Evolutionary conservation across 2,797 vertebrate species (phyloP), one percentile per base, ranked within the genome.

Genomic region (Tadarida brasiliensis): DNA sequence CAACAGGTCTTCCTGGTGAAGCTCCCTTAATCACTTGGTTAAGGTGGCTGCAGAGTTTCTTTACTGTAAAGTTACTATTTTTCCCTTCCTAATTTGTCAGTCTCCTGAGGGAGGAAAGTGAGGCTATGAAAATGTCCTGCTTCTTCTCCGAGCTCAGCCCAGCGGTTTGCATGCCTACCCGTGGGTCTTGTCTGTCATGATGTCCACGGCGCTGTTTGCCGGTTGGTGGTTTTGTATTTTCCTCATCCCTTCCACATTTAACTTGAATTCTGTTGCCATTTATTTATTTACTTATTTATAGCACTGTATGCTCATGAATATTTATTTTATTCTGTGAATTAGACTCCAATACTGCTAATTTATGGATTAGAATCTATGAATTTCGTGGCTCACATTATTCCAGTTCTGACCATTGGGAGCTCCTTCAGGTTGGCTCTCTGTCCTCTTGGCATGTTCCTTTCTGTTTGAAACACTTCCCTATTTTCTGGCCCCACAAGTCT

Each of bases 1-100:
- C 2, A 0, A 12, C 0, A 22, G 71, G 17, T 3, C 65, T 47
- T n/a, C 24, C n/a, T 51, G 87, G 24, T 20, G 3, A n/a, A 3
- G 7, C 68, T 61, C 7, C 71, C 30, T 56, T 44, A 30, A 15
- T 4, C 8, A 15, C 35, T 44, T 7, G 1, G 6, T 8, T 15
- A 11, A 54, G 51, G 54, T 2, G 33, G 19, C 28, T 56, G 19
- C 30, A 44, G 65, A 17, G 22, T 56, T 83, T 73, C 78, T 63
- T 56, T 30, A 5, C 1, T 26, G 11, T 11, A 35, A 3, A 33
- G 35, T 33, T 15, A 56, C 16, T 7, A 11, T 28, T 28, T 87
- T 63, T 68, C 59, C 80, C 73, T 88, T 63, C 76, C 44, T 63
- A 59, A 65, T 15, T 70, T 63, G 57, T 39, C 44, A 4, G 0